Evolutionary conservation across 2,797 vertebrate species (phyloP).

Genomic region (Silurus lanzhouensis): DNA sequence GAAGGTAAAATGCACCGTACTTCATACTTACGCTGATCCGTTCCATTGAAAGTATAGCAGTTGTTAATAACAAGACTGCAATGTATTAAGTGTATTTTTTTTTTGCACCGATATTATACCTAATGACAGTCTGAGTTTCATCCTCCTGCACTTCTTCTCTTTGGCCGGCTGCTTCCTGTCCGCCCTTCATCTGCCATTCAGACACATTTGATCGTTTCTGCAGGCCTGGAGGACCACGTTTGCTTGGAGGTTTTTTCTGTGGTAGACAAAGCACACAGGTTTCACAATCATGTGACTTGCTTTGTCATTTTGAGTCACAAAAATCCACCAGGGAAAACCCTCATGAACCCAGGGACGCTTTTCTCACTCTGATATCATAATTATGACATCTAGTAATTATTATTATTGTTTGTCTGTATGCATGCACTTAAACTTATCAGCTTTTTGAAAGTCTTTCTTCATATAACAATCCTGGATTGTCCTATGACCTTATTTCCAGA

Average conservation of each 20-base stretch:
- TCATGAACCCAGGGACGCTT: neutral
- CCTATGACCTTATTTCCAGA: neutral
- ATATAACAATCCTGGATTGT: neutral
- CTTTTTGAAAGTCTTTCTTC: neutral
- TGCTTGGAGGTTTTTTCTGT: constrained; percentile 69
- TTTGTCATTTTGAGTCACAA: neutral
- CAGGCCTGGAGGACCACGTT: constrained; percentile 64
- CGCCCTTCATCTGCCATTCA: constrained; percentile 55
- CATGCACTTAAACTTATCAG: neutral
- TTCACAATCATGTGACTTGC: neutral
- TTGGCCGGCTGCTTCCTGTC: constrained; percentile 39
- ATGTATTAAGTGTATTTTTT: too few relatives aligned
- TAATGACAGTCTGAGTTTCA: constrained; percentile 76
- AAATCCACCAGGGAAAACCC: neutral
- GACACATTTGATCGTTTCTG: constrained; percentile 67
- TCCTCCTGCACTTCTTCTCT: constrained; percentile 39
- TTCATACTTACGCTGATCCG: too few relatives aligned
- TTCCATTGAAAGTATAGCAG: neutral
- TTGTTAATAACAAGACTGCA: neutral
- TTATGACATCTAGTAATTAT: neutral
- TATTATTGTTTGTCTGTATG: neutral
- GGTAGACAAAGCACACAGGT: constrained; percentile 15
- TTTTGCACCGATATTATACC: constrained; percentile 65
- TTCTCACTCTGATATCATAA: neutral
- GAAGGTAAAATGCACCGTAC: too few relatives aligned